These are phyloP conservation scores for Rousettus madagascariensis DNA, from an alignment of 2,797 vertebrate genomes.

Conservation along the genomic window DNA sequence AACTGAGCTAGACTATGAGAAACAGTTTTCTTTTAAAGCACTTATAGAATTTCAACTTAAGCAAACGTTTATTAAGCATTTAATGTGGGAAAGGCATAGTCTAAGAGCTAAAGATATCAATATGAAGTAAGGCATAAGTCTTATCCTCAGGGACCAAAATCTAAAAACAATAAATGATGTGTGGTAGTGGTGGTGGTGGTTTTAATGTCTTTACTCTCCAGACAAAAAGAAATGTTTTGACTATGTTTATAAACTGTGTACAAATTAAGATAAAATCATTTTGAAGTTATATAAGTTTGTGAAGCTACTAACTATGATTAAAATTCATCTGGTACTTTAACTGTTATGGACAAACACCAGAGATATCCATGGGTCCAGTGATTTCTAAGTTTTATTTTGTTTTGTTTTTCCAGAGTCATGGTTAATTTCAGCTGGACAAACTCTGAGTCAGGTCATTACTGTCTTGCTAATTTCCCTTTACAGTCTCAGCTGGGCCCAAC, in stretches of 20 bases:
- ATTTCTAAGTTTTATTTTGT: background rate
- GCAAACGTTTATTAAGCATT: background rate
- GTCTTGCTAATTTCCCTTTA: background rate
- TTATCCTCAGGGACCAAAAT: background rate
- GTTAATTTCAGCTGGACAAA: constrained; percentile 55
- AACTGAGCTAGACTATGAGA: background rate
- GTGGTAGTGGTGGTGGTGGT: background rate
- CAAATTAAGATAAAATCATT: constrained; percentile 9
- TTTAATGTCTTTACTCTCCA: background rate
- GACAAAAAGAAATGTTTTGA: background rate
- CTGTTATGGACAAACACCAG: background rate
- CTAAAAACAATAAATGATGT: background rate
- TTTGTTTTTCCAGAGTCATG: background rate
- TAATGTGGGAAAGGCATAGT: background rate
- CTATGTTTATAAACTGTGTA: background rate
- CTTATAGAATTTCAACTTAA: background rate
- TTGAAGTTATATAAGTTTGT: background rate
- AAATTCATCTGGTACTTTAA: background rate
- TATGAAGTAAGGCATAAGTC: background rate
- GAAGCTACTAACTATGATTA: background rate
- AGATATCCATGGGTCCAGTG: background rate
- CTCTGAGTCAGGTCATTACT: constrained; percentile 21
- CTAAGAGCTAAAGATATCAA: background rate
- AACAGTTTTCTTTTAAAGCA: background rate
- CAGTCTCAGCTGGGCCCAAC: constrained; percentile 31